phyloP scores from a whole-genome alignment of 2,888 invertebrate genomes.

The Syritta pipiens region DNA sequence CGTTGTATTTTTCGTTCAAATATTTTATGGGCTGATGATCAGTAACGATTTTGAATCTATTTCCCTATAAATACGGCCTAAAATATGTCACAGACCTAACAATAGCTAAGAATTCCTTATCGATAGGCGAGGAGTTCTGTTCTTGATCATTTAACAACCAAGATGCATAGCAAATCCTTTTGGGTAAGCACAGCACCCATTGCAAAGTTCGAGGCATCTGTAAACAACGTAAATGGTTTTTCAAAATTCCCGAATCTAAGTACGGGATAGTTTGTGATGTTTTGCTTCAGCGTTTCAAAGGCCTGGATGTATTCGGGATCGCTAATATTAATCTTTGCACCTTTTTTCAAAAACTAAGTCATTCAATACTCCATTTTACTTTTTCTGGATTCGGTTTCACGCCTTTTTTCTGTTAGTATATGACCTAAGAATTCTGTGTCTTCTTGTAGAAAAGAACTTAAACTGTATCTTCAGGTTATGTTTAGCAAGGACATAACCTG shows the following conservation, averaged over 20 bases:
- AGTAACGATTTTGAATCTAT: constrained; percentile 53
- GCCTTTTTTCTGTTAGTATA: too few species aligned
- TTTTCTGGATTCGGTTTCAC: not conserved
- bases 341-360: not conserved
- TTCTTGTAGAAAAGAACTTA: not conserved
- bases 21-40: constrained; percentile 54
- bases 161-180: not conserved
- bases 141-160: too few species aligned
- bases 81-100: constrained; percentile 43
- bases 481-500: not conserved
- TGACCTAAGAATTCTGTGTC: too few species aligned
- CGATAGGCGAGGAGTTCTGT: constrained; percentile 4
- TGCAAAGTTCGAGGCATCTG: constrained; percentile 25
- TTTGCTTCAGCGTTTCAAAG: constrained; percentile 30
- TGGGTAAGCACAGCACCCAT: constrained; percentile 28
- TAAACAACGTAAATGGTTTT: constrained; percentile 29
- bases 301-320: constrained; percentile 14
- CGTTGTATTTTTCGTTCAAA: constrained; percentile 47
- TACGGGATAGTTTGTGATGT: constrained; percentile 11
- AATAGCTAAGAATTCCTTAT: constrained; percentile 47
- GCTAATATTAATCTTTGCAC: too few species aligned
- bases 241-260: constrained; percentile 26
- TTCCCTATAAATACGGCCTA: constrained; percentile 48
- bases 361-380: not conserved
- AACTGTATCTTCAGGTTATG: not conserved